phyloP scores from a whole-genome alignment of 2,113 vertebrate species.

The Percopsis transmontana region DNA sequence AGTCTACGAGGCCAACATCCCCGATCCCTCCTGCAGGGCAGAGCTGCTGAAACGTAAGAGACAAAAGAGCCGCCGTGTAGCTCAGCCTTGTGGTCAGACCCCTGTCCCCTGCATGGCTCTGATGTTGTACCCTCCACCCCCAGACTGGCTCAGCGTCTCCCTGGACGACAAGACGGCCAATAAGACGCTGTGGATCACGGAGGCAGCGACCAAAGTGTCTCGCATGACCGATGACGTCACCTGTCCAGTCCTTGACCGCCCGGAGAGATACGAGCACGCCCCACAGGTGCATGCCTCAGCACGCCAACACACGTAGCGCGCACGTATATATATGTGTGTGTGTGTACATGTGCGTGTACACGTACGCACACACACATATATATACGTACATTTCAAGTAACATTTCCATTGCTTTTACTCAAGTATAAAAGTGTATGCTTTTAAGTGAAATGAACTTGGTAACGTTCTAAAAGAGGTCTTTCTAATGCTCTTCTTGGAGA shows the following conservation, averaged over 20 bases:
- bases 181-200: slow-evolving; percentile 69
- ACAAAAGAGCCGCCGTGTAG: neutral
- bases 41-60: slow-evolving; percentile 69
- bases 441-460: no score
- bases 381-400: no score
- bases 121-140: neutral
- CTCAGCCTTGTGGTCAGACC: no score
- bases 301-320: no score
- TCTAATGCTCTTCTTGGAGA: no score
- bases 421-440: no score
- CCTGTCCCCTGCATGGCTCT: no score
- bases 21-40: slow-evolving; percentile 66
- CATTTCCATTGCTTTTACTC: no score
- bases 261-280: slow-evolving; percentile 69
- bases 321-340: no score
- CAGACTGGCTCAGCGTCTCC: slow-evolving; percentile 68
- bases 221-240: slow-evolving; percentile 59
- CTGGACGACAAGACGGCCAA: slow-evolving; percentile 73
- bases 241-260: slow-evolving; percentile 69
- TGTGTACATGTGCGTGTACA: neutral
- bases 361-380: neutral
- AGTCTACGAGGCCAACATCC: slow-evolving; percentile 60
- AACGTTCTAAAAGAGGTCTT: no score
- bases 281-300: slow-evolving; percentile 66
- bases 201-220: slow-evolving; percentile 60